Evolutionary conservation across 2,888 invertebrate genomes (phyloP).

Genomic region (Diarsia brunnea): DNA sequence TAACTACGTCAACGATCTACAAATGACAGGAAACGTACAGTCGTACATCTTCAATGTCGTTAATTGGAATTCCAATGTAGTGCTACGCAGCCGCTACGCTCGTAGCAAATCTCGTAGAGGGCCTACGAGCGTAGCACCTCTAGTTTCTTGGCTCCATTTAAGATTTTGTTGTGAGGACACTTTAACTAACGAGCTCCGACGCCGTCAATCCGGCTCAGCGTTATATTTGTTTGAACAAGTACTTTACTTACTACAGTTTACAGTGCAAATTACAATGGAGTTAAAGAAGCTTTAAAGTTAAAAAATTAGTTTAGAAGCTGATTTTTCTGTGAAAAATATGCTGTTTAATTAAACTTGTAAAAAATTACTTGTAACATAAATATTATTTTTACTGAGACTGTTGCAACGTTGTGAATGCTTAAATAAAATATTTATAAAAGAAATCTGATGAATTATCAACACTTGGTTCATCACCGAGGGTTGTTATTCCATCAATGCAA

Average conservation of each 20-base stretch:
- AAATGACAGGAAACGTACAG: neutral
- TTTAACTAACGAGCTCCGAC: conserved; percentile 76
- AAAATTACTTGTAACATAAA: too few species aligned
- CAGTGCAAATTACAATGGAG: conserved; percentile 20
- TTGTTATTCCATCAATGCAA: neutral
- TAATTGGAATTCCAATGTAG: neutral
- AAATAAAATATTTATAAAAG: neutral
- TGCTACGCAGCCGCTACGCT: conserved; percentile 49
- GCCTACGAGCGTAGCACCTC: conserved; percentile 49
- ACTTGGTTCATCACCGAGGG: neutral
- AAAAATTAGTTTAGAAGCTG: neutral
- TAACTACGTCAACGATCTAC: too few species aligned
- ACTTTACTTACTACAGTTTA: conserved; percentile 25
- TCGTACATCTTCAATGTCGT: neutral
- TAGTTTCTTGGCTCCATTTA: conserved; percentile 56
- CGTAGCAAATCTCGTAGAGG: conserved; percentile 46
- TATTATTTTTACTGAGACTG: neutral
- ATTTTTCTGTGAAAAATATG: neutral
- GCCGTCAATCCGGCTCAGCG: conserved; percentile 68
- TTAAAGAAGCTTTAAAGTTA: conserved; percentile 1
- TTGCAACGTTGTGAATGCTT: neutral
- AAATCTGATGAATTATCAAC: neutral
- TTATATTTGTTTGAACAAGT: conserved; percentile 64
- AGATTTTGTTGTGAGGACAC: conserved; percentile 74
- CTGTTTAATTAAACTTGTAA: neutral